Percentiles rank a stretch among this genome's conserved stretches.
Conservation (phyloP, 2,888 invertebrate species). For the Lepidochrysops patricia region DNA sequence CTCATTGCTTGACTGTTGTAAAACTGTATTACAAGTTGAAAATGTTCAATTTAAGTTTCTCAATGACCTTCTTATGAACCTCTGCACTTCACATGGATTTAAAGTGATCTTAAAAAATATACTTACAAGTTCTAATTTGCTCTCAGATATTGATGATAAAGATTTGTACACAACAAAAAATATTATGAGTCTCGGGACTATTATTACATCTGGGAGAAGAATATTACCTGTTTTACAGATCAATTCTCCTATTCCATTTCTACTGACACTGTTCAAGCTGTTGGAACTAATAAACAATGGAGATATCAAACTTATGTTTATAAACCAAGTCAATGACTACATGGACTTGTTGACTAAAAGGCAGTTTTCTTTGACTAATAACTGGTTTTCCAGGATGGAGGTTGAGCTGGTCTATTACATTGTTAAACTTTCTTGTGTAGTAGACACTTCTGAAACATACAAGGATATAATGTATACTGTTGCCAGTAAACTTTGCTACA, state of each 20-base stretch:
- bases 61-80: conserved; percentile 38
- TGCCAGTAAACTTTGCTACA: conserved; percentile 76
- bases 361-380: conserved; percentile 58
- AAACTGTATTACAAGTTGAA: conserved; percentile 43
- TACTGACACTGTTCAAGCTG: conserved; percentile 53
- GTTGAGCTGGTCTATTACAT: conserved; percentile 60
- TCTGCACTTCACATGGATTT: conserved; percentile 64
- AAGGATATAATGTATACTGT: conserved; percentile 71
- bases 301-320: conserved; percentile 47
- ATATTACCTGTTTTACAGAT: conserved; percentile 51
- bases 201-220: conserved; percentile 48
- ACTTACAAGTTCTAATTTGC: conserved; percentile 50
- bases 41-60: conserved; percentile 42
- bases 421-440: conserved; percentile 51
- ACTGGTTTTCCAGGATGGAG: conserved; percentile 41
- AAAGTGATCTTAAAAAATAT: conserved; percentile 51
- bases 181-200: conserved; percentile 46
- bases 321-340: conserved; percentile 55
- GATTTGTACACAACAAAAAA: conserved; percentile 48
- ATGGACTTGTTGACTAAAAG: conserved; percentile 47
- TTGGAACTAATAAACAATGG: conserved; percentile 41
- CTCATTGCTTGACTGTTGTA: conserved; percentile 53
- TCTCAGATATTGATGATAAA: conserved; percentile 49
- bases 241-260: conserved; percentile 52
- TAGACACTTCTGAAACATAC: conserved; percentile 49